Evolutionary conservation across 1,140 invertebrate genomes (phyloP), one percentile per base, ranked within the genome.

Genomic region (Battus philenor): DNA sequence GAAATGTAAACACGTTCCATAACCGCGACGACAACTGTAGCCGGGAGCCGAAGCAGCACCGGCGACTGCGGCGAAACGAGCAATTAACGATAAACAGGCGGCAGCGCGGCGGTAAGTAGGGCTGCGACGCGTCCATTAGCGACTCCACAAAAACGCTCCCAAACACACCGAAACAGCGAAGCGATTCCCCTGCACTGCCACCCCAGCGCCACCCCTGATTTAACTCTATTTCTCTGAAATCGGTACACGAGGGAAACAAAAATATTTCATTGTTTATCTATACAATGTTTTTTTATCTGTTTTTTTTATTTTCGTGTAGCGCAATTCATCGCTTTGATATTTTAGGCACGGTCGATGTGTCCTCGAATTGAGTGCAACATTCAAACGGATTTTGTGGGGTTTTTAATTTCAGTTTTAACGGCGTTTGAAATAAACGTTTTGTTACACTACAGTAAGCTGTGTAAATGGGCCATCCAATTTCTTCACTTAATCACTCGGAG

Each of bases 41-140:
- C 41, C 22, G 49, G n/a, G n/a, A 47, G 59, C 49, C 63, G 56
- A 54, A 59, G 53, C 59, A 72, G n/a, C n/a, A n/a, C n/a, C n/a
- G 63, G 62, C 70, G 68, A 47, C 58, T 46, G 65, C 68, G 70
- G 75, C 77, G 78, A 81, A 78, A 78, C 72, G 70, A 72, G 70
- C 74, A 81, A 81, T 78, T 78, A 80, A 76, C 76, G 76, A 61
- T 69, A 78, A 80, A 80, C 76, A 74, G 69, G 68, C 63, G 55
- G 50, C 64, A 59, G 54, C 58, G 59, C 54, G 58, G 56, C 58
- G 52, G 68, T 59, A 62, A 67, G 64, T 62, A 63, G 62, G 68
- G 69, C 67, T 18, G 32, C 17, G 9, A 50, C 54, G 59, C 54
- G 54, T 68, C 68, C 73, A 77, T 74, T 77, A 77, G 64, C 64